phyloP scores from a whole-genome alignment of 92 coral and sea anemone genomes.

The Scolanthus callimorphus region DNA sequence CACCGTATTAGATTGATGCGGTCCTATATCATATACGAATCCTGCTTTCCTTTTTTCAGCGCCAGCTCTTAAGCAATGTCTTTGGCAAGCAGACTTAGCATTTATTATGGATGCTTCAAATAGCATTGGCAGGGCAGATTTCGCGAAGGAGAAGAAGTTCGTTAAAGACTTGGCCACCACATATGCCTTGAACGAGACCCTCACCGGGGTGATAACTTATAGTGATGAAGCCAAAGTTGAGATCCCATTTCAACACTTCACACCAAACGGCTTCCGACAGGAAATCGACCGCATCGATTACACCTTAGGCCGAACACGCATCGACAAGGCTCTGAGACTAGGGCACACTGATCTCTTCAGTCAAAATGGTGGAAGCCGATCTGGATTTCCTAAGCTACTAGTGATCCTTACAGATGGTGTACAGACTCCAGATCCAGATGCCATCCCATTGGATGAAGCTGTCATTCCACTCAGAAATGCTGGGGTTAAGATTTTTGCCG shows the following conservation, averaged over 20 bases:
- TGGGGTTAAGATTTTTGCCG: slow-evolving; percentile 51
- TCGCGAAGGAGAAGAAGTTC: slow-evolving; percentile 56
- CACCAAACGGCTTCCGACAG: slow-evolving; percentile 30
- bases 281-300: slow-evolving; percentile 53
- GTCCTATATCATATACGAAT: too few species aligned
- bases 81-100: slow-evolving; percentile 32
- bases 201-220: slow-evolving; percentile 57
- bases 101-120: slow-evolving; percentile 70
- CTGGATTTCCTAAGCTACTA: slow-evolving; percentile 37
- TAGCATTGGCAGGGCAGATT: slow-evolving; percentile 59
- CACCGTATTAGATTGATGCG: too few species aligned
- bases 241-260: slow-evolving; percentile 31
- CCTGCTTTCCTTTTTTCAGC: too few species aligned
- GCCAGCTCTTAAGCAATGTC: slow-evolving; percentile 18
- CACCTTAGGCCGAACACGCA: slow-evolving; percentile 55
- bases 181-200: slow-evolving; percentile 40
- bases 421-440: slow-evolving; percentile 67
- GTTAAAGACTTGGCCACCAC: slow-evolving; percentile 58
- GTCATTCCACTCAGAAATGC: slow-evolving; percentile 55
- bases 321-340: slow-evolving; percentile 55
- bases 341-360: slow-evolving; percentile 29
- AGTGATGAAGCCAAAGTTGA: slow-evolving; percentile 42
- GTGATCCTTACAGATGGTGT: slow-evolving; percentile 63
- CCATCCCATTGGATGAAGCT: slow-evolving; percentile 47
- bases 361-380: slow-evolving; percentile 6